These are phyloP conservation scores for Motacilla alba DNA, from an alignment of 2,113 vertebrate species.

Conservation along the genomic window DNA sequence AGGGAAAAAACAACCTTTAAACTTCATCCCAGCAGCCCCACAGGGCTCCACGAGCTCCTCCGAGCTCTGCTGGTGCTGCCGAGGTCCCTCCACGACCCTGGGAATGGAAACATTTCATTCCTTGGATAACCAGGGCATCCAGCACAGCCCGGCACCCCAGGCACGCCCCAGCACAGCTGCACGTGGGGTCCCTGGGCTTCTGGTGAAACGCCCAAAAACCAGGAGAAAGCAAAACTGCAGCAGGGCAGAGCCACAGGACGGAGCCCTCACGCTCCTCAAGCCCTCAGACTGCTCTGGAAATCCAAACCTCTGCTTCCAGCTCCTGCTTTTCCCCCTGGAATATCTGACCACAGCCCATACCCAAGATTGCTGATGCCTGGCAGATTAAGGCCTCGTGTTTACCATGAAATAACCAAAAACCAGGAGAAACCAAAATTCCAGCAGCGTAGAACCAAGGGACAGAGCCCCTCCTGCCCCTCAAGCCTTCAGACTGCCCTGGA, in stretches of 20 bases:
- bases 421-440: too few species aligned
- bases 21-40: rapidly evolving
- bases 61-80: rapidly evolving
- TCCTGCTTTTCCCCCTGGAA: neutral
- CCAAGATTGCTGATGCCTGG: neutral
- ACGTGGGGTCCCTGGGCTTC: too few species aligned
- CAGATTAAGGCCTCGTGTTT: neutral
- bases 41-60: rapidly evolving
- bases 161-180: neutral
- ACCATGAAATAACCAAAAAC: neutral
- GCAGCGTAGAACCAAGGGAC: too few species aligned
- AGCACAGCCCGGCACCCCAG: rapidly evolving
- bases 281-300: neutral
- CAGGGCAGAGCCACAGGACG: rapidly evolving
- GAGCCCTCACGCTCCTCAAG: rapidly evolving
- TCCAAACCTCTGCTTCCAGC: neutral
- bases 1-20: neutral
- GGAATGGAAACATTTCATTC: neutral
- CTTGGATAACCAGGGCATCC: neutral
- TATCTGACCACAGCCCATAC: neutral
- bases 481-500: too few species aligned
- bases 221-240: neutral
- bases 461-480: too few species aligned
- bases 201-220: neutral
- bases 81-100: rapidly evolving